Base-by-base conservation (phyloP, 2,797 vertebrate genomes). In the Gymnocypris eckloni region DNA sequence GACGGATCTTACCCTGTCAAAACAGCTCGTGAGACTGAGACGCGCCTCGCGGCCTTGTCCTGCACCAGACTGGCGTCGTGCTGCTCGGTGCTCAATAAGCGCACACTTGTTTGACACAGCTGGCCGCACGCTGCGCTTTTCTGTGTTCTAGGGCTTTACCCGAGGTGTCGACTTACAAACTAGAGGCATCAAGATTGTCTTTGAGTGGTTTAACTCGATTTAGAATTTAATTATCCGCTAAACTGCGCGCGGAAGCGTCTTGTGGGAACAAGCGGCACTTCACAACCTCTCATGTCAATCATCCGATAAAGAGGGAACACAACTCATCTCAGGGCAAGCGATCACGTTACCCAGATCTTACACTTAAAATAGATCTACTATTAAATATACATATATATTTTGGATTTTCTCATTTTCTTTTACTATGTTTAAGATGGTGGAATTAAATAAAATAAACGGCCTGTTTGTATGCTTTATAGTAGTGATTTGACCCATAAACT, bases 221-320 rank as follows among this genome's bases (percentile, higher is more conserved):
- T 94, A 94, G 89, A 93, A 93, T 95, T 96, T 95, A 95, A 96
- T 96, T 96, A 96, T 95, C 95, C 82, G 95, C 93, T 96, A 96
- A 96, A 96, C 94, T 95, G 94, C 82, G 90, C 90, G 91, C 87
- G 89, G 92, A 89, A 90, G 91, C 87, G 88, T 90, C 87, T 91
- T 89, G 93, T 94, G 94, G 93, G 94, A 95, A 94, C 89, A 67
- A 91, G 82, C 86, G 59, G 33, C 87, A 28, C 8, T 10, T 91
- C 89, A 93, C 91, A 91, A 84, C 85, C 12, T 87, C 90, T 89
- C 87, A 88, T 92, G 95, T 93, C 95, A 95, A 93, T 96, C 95
- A 95, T 1, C n/a, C 72, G 2, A 25, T 89, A 91, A 95, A 28
- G 82, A 90, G 91, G 75, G 41, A 82, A 82, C 81, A 67, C 71